Evolutionary conservation across 2,797 vertebrate genomes (phyloP).

Genomic region (Dallia pectoralis): DNA sequence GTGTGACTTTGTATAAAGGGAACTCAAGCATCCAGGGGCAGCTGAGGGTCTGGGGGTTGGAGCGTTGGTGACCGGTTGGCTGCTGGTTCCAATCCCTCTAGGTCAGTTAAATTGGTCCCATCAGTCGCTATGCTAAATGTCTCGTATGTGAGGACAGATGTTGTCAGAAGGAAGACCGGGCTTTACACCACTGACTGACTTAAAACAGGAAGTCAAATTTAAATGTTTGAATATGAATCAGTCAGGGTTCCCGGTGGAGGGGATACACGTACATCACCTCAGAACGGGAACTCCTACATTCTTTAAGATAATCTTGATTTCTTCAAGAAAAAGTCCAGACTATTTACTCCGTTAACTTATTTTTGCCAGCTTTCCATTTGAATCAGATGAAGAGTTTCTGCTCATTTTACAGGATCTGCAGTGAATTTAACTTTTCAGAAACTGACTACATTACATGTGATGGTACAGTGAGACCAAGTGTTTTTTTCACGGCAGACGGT

Average conservation of each 20-base stretch:
- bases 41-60: too few species aligned
- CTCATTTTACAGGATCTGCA: background rate
- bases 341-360: background rate
- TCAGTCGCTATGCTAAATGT: background rate
- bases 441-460: background rate
- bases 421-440: background rate
- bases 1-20: too few species aligned
- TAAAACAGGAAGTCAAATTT: constrained; percentile 1
- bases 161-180: background rate
- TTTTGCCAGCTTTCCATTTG: background rate
- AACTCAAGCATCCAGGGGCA: too few species aligned
- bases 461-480: background rate
- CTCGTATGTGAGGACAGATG: background rate
- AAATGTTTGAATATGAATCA: constrained; percentile 3
- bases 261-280: constrained; percentile 13
- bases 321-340: constrained; percentile 7
- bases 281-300: constrained; percentile 33
- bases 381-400: background rate
- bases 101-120: too few species aligned
- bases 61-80: too few species aligned
- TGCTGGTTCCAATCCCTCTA: too few species aligned
- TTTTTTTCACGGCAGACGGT: background rate
- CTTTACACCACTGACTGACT: background rate
- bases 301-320: background rate
- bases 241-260: background rate